Base-by-base conservation (phyloP, 64 coral and sea anemone genomes). In the Dendrophyllia cribrosa region DNA sequence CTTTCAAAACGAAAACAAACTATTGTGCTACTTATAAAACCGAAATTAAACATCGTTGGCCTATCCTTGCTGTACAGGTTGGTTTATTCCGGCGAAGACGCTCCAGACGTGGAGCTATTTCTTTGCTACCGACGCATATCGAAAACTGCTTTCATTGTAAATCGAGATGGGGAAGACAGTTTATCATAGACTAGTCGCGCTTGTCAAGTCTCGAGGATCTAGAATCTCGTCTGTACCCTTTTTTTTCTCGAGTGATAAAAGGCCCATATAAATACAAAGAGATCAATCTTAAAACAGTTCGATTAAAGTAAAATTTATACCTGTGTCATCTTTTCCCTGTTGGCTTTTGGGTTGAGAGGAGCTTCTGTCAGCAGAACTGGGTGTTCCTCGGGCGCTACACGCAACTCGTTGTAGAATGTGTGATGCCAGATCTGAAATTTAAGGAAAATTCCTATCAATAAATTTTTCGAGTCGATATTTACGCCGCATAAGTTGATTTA, bases 321-420 rank as follows among this genome's bases (percentile, higher is more conserved):
- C 91, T 92, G 91, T 68, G 91, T 92, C 91, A 92, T 92, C n/a
- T 92, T 92, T 87, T 92, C 91, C 86, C 90, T 92, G 82, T 92
- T 92, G 16, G 90, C 90, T 79, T 92, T 92, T 76, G 90, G 90
- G 69, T 92, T 92, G 46, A 92, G 90, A 7, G 90, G 90, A 77
- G 90, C 90, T 70, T 92, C 90, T 73, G 90, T 92, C 43, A 92
- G 71, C 17, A 92, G 58, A 55, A 92, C 90, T 16, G 90, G 90
- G 59, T 92, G 90, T 70, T 92, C 90, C 48, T 92, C 90, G 21
- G 90, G 90, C 21, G 90, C 90, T 23, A 92, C 90, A 76, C 90
- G 90, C 59, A 92, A 72, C 78, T 89, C 86, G 77, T 89, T 89
- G 49, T 94, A 94, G 64, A 89, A 89, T 43, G 86, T 94, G 83